Evolutionary conservation across 2,888 invertebrate species (phyloP).

Genomic region (Drosophila nigritarsus): DNA sequence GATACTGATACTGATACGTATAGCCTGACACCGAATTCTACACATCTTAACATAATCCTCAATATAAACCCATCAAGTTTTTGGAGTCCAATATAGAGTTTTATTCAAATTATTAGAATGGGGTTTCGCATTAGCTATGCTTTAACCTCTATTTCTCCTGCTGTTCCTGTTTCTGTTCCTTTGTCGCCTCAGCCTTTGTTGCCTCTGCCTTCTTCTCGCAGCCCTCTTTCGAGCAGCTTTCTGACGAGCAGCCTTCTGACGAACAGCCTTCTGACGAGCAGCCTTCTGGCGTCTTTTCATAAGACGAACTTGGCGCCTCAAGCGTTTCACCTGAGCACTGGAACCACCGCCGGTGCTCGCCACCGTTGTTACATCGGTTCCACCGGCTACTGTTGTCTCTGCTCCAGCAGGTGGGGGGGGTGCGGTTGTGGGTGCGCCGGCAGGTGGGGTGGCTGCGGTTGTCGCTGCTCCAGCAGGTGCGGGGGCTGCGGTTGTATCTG

Average conservation of each 20-base stretch:
- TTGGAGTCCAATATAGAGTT: not conserved
- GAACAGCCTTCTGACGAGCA: not conserved
- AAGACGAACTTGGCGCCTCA: not conserved
- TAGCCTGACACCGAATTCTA: not conserved
- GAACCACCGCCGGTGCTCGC: not conserved
- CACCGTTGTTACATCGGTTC: not conserved
- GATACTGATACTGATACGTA: not conserved
- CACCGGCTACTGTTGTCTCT: not conserved
- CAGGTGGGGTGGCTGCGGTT: too few species aligned
- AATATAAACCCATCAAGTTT: not conserved
- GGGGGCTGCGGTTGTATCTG: too few species aligned
- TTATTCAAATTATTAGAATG: not conserved
- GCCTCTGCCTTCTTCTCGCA: too few species aligned
- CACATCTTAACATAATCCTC: too few species aligned
- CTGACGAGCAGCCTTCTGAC: not conserved
- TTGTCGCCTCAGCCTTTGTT: not conserved
- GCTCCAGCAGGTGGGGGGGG: too few species aligned
- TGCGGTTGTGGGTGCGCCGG: too few species aligned
- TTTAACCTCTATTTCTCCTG: not conserved
- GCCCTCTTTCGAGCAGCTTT: not conserved
- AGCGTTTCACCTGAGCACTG: not conserved
- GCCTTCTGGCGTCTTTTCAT: not conserved
- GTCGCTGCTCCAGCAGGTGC: too few species aligned
- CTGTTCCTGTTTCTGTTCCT: not conserved
- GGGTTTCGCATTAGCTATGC: not conserved